phyloP scores from a whole-genome alignment of 2,797 vertebrate species.

The Scarus forsteni region DNA sequence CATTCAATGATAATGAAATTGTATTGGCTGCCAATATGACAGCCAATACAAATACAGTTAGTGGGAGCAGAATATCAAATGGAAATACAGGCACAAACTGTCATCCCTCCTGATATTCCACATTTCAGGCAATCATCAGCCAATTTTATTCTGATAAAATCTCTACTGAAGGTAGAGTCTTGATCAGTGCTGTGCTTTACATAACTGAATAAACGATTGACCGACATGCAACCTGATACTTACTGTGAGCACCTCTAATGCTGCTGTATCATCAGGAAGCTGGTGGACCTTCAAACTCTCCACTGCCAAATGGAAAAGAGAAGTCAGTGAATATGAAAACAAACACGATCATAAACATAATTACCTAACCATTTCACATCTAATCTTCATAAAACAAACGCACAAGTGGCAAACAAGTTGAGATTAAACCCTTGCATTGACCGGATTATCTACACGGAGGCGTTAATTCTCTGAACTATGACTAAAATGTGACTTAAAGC shows the following conservation, averaged over 20 bases:
- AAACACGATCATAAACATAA: not conserved
- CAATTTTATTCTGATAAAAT: too few relatives aligned
- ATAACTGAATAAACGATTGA: not conserved
- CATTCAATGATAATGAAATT: too few relatives aligned
- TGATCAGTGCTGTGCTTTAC: too few relatives aligned
- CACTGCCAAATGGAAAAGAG: conserved; percentile 54
- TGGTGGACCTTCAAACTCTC: conserved; percentile 56
- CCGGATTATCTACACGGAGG: conserved; percentile 11
- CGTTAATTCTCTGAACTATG: conserved; percentile 27
- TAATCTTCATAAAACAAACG: not conserved
- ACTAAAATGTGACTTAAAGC: conserved; percentile 11
- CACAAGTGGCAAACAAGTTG: conserved; percentile 7
- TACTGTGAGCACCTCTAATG: conserved; percentile 71
- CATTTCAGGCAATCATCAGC: too few relatives aligned
- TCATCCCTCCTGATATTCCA: too few relatives aligned
- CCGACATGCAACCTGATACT: conserved; percentile 48
- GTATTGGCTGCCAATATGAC: too few relatives aligned
- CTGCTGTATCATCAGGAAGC: conserved; percentile 76
- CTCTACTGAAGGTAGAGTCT: too few relatives aligned
- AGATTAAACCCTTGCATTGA: not conserved
- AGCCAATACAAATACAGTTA: too few relatives aligned
- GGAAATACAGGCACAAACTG: too few relatives aligned
- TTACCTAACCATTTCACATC: not conserved
- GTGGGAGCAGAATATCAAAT: too few relatives aligned
- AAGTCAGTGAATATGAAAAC: not conserved